A percentile compares a stretch with the other conserved stretches of the same genome.
Evolutionary conservation across 2,888 invertebrate genomes (phyloP).

Genomic region (Oxytorus armatus): DNA sequence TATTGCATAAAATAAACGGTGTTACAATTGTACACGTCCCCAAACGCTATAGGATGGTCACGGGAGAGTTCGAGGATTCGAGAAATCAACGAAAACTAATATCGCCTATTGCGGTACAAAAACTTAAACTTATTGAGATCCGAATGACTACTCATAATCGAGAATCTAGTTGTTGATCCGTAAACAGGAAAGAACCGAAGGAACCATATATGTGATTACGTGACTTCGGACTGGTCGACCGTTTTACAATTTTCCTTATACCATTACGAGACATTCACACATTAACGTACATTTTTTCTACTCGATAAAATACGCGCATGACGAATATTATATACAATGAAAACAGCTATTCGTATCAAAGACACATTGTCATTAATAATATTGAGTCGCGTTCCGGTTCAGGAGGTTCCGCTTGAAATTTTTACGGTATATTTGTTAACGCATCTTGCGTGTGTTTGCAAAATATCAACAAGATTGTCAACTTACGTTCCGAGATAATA

Average conservation of each 20-base stretch:
- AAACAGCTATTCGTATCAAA: not conserved
- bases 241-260: not conserved
- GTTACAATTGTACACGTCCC: too few species aligned
- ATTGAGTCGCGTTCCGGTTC: slow-evolving; percentile 18
- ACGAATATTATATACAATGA: slow-evolving; percentile 11
- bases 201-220: slow-evolving; percentile 3
- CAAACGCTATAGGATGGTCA: too few species aligned
- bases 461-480: not conserved
- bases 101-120: too few species aligned
- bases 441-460: not conserved
- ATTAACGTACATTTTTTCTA: slow-evolving; percentile 1
- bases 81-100: too few species aligned
- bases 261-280: too few species aligned
- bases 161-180: not conserved
- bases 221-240: slow-evolving; percentile 19
- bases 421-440: too few species aligned
- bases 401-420: slow-evolving; percentile 12
- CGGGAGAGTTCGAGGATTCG: too few species aligned
- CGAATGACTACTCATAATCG: too few species aligned
- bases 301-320: too few species aligned
- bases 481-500: too few species aligned
- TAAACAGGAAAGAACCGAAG: slow-evolving; percentile 23
- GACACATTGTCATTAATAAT: slow-evolving; percentile 36
- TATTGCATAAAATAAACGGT: too few species aligned
- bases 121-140: too few species aligned